Percentiles rank a stretch among this genome's conserved stretches.
Conservation (phyloP, 2,888 invertebrate species). For the Drosophila prolongata region DNA sequence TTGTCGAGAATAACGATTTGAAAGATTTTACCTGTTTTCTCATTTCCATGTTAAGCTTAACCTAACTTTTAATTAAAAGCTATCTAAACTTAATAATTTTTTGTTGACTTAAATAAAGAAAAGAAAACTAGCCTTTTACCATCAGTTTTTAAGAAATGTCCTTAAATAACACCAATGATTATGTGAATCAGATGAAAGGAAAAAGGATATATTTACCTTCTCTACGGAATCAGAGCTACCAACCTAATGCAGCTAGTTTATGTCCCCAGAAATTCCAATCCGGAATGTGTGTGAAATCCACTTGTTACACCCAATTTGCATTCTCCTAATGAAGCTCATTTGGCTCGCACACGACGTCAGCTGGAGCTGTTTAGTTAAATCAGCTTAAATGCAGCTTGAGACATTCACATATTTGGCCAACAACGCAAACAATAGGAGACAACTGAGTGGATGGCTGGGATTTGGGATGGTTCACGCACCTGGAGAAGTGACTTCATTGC, state of each 20-base stretch:
- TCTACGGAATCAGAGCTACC: background rate
- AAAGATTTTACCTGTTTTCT: too few species aligned
- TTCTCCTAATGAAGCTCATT: constrained; percentile 62
- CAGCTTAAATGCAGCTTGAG: constrained; percentile 12
- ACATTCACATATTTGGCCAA: constrained; percentile 22
- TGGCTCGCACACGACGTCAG: constrained; percentile 26
- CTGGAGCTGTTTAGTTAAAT: constrained; percentile 39
- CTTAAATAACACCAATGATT: background rate
- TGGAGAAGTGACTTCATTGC: constrained; percentile 32
- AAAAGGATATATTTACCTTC: background rate
- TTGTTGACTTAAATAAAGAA: too few species aligned
- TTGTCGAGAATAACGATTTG: too few species aligned
- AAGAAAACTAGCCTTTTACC: too few species aligned
- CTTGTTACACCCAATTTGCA: constrained; percentile 36
- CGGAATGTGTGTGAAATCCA: constrained; percentile 14
- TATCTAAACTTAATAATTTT: too few species aligned
- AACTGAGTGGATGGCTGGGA: constrained; percentile 24
- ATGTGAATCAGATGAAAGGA: too few species aligned
- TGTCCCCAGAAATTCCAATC: constrained; percentile 5
- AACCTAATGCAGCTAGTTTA: background rate
- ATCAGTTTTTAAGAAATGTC: too few species aligned
- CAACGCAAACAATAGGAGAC: constrained; percentile 23
- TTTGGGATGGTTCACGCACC: constrained; percentile 52
- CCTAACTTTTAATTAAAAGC: too few species aligned
- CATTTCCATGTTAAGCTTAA: too few species aligned